Evolutionary conservation across 2,113 vertebrate species (phyloP).

Genomic region (Aphyosemion australe): DNA sequence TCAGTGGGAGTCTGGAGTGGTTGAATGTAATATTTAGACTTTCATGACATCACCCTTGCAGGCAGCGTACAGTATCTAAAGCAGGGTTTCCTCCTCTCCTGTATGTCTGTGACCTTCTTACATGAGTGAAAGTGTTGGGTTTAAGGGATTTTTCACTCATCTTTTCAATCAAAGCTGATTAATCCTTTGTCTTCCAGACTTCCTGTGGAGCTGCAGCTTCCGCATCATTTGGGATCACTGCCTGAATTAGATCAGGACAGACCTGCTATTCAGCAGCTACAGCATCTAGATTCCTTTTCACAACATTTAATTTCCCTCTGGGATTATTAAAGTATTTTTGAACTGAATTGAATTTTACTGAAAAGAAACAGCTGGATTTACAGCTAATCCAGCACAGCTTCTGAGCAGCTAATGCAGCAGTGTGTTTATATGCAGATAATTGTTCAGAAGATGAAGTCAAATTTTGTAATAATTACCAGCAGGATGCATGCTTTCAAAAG

Average conservation of each 20-base stretch:
- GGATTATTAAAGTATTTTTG: too few species aligned
- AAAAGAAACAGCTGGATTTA: constrained; percentile 1
- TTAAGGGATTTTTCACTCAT: constrained; percentile 63
- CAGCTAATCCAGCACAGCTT: neutral
- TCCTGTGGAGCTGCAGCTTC: constrained; percentile 36
- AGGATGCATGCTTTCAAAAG: neutral
- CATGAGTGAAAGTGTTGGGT: constrained; percentile 27
- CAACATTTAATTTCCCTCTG: too few species aligned
- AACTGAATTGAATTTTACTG: neutral
- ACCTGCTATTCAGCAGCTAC: constrained; percentile 27
- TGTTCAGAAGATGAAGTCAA: neutral
- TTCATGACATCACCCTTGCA: constrained; percentile 19
- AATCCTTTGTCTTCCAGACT: constrained; percentile 47
- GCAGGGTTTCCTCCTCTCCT: constrained; percentile 29
- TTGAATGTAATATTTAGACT: constrained; percentile 20
- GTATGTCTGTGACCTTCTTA: constrained; percentile 18
- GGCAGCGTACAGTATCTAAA: constrained; percentile 7
- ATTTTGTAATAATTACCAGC: too few species aligned
- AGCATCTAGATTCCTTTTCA: constrained; percentile 3
- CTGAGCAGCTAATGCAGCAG: neutral
- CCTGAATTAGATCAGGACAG: constrained; percentile 23
- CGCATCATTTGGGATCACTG: constrained; percentile 39
- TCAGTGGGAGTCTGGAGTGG: constrained; percentile 16
- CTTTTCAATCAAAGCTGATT: constrained; percentile 64
- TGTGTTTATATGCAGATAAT: neutral